Percentiles rank a stretch among this genome's conserved stretches.
Conservation (phyloP, 2,113 vertebrate genomes). For the Ancistrus triradiatus region DNA sequence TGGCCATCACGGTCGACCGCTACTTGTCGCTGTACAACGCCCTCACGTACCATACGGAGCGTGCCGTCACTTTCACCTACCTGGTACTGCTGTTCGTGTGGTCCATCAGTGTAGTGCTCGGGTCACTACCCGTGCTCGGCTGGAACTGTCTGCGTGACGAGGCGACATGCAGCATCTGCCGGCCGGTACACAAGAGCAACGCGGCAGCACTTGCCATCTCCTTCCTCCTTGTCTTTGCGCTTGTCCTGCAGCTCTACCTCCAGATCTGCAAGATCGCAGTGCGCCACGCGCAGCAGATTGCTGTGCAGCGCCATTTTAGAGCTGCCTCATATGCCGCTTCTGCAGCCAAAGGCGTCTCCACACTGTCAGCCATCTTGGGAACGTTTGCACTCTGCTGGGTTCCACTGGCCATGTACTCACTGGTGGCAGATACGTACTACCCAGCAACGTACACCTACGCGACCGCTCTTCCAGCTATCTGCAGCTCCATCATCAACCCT, state of each 20-base stretch:
- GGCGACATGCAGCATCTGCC: slow-evolving; percentile 80
- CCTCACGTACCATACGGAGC: slow-evolving; percentile 86
- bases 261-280: slow-evolving; percentile 89
- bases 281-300: slow-evolving; percentile 89
- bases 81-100: slow-evolving; percentile 75
- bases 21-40: slow-evolving; percentile 91
- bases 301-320: slow-evolving; percentile 85
- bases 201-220: slow-evolving; percentile 79
- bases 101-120: slow-evolving; percentile 70
- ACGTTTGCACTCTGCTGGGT: slow-evolving; percentile 87
- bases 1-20: slow-evolving; percentile 88
- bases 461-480: slow-evolving; percentile 79
- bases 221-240: slow-evolving; percentile 83
- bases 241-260: slow-evolving; percentile 89
- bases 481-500: slow-evolving; percentile 87
- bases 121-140: slow-evolving; percentile 78
- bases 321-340: slow-evolving; percentile 66
- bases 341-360: slow-evolving; percentile 86
- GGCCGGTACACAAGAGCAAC: slow-evolving; percentile 83
- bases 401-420: slow-evolving; percentile 82
- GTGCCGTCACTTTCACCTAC: slow-evolving; percentile 79
- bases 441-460: slow-evolving; percentile 82
- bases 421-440: slow-evolving; percentile 81
- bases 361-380: slow-evolving; percentile 81
- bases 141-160: slow-evolving; percentile 85